A percentile compares a stretch with the other conserved stretches of the same genome.
Conservation (phyloP, 2,113 vertebrate species). For the Trochalopteron elliotii region DNA sequence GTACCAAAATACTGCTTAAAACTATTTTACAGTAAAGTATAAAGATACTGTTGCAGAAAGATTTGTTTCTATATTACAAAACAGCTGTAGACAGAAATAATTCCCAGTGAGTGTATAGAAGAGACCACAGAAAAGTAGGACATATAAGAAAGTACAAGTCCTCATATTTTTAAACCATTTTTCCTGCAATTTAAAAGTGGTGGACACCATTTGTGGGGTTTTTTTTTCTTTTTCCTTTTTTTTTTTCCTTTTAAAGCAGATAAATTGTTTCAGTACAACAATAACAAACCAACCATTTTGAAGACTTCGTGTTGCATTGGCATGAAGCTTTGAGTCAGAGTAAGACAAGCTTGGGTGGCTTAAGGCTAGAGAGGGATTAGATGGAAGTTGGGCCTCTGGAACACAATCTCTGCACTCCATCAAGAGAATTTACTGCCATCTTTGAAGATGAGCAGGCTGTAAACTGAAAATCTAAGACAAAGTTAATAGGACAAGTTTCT, state of each 20-base stretch:
- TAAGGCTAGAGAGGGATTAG: not conserved
- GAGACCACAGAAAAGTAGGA: not conserved
- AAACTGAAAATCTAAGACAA: not conserved
- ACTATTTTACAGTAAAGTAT: not conserved
- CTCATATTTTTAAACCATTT: not conserved
- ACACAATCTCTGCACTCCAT: not conserved
- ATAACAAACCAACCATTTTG: not conserved
- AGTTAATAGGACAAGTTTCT: not conserved
- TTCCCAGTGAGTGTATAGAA: not conserved
- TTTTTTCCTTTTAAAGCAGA: not conserved
- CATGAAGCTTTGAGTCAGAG: not conserved
- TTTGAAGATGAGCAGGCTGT: not conserved
- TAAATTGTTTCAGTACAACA: not conserved
- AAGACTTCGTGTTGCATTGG: rapidly evolving
- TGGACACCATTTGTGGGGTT: not conserved
- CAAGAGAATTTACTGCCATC: not conserved
- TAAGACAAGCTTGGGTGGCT: not conserved
- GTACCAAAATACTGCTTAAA: not conserved
- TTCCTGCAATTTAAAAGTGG: not conserved
- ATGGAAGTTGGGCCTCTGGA: not conserved
- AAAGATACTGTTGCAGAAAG: not conserved
- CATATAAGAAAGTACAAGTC: not conserved
- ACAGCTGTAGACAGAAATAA: not conserved
- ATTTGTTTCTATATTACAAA: not conserved
- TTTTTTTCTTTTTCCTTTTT: not conserved